A percentile compares a stretch with the other conserved stretches of the same genome.
These are phyloP conservation scores for Stictocephala bisonia DNA, from an alignment of 2,888 invertebrate genomes.

Conservation along the genomic window DNA sequence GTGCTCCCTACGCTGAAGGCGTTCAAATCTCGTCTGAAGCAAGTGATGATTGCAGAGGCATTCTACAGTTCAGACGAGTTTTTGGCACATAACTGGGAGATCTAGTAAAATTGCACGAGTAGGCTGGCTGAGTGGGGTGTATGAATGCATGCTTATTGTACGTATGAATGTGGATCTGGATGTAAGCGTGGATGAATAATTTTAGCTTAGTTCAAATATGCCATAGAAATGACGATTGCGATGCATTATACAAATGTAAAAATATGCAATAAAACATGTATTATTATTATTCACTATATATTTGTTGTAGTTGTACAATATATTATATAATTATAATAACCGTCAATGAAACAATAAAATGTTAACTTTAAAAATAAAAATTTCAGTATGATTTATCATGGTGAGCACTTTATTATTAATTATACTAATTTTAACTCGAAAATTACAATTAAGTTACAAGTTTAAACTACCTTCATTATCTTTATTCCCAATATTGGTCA, in stretches of 20 bases:
- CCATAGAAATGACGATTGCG: neutral
- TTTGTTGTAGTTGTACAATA: too few species aligned
- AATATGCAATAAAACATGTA: neutral
- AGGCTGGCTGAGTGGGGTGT: neutral
- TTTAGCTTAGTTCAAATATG: too few species aligned
- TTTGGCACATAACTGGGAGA: constrained; percentile 2
- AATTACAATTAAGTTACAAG: too few species aligned
- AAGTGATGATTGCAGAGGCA: neutral
- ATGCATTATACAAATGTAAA: neutral
- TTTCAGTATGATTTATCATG: too few species aligned
- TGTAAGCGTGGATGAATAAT: neutral
- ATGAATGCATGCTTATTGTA: neutral
- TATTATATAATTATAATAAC: too few species aligned
- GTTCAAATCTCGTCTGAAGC: neutral
- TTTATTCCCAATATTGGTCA: too few species aligned
- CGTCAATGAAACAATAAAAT: too few species aligned
- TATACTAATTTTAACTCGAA: too few species aligned
- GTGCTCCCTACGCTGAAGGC: neutral
- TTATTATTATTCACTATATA: too few species aligned
- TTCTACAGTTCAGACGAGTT: neutral
- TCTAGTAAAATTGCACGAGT: neutral
- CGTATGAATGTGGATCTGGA: neutral
- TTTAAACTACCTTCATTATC: too few species aligned
- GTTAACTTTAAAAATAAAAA: too few species aligned
- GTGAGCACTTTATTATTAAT: too few species aligned